phyloP scores from a whole-genome alignment of 2,888 invertebrate genomes.

The Drosophila subsilvestris region DNA sequence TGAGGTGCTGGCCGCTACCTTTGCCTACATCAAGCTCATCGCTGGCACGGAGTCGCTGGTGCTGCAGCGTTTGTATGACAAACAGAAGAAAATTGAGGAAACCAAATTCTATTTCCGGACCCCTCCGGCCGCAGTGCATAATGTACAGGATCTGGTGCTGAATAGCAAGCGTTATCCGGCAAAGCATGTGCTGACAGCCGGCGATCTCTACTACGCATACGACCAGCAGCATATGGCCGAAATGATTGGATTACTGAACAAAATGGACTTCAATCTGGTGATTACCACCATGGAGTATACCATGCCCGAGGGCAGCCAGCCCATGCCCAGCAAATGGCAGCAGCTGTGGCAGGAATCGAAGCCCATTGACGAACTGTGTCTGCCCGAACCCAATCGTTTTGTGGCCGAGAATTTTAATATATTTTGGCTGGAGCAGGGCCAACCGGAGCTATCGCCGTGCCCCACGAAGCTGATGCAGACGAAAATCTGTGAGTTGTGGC shows the following conservation, averaged over 20 bases:
- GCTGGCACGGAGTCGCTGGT: conserved; percentile 74
- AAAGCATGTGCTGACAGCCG: conserved; percentile 91
- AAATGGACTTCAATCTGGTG: conserved; percentile 83
- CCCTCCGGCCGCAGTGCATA: conserved; percentile 89
- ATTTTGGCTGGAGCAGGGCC: conserved; percentile 74
- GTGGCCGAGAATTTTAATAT: conserved; percentile 88
- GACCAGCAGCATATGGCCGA: conserved; percentile 86
- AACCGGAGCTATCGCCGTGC: conserved; percentile 81
- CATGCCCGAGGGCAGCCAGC: conserved; percentile 83
- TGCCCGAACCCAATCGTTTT: conserved; percentile 90
- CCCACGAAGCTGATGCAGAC: conserved; percentile 87
- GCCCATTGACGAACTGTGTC: conserved; percentile 86
- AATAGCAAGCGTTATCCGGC: conserved; percentile 92
- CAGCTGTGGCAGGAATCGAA: conserved; percentile 87
- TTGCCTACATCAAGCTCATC: conserved; percentile 92
- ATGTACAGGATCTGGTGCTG: conserved; percentile 90
- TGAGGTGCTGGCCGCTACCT: conserved; percentile 90
- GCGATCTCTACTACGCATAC: conserved; percentile 90
- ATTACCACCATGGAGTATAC: conserved; percentile 76
- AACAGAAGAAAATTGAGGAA: conserved; percentile 89
- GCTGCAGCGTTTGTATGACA: conserved; percentile 83
- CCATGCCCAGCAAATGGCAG: conserved; percentile 87
- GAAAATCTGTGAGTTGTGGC: conserved; percentile 90
- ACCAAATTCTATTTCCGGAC: conserved; percentile 89
- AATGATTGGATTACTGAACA: conserved; percentile 75